These are phyloP conservation scores for Mystacides longicornis DNA, from an alignment of 2,888 invertebrate species.

Conservation along the genomic window DNA sequence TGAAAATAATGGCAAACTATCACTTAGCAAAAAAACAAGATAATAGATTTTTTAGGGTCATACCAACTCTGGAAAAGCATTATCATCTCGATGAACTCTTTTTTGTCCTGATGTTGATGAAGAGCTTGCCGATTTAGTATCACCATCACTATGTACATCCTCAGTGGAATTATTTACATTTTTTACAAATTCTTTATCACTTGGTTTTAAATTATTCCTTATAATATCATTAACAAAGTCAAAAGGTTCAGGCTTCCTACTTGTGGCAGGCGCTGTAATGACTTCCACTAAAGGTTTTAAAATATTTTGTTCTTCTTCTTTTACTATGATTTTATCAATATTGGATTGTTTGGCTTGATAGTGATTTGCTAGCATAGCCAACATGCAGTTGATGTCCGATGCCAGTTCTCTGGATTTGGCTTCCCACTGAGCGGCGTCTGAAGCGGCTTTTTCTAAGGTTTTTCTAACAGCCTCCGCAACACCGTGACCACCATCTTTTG, in stretches of 20 bases:
- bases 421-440: conserved; percentile 41
- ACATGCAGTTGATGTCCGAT: conserved; percentile 45
- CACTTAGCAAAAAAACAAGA: too few species aligned
- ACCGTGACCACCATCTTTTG: conserved; percentile 37
- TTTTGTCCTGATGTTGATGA: background rate
- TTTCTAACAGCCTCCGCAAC: conserved; percentile 43
- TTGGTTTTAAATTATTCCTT: conserved; percentile 14
- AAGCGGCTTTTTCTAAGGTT: conserved; percentile 39
- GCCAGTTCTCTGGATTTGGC: conserved; percentile 40
- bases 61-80: background rate
- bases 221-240: conserved; percentile 23
- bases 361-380: conserved; percentile 39
- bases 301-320: conserved; percentile 12
- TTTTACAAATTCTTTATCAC: background rate
- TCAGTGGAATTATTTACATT: background rate
- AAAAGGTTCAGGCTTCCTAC: conserved; percentile 15
- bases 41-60: too few species aligned
- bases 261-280: conserved; percentile 5
- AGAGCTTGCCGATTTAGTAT: background rate
- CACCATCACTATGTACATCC: background rate
- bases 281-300: conserved; percentile 16
- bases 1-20: too few species aligned
- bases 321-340: background rate
- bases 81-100: background rate
- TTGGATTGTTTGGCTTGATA: conserved; percentile 29